These are phyloP conservation scores for Coranthus polyacanthus DNA, from an alignment of 2,797 vertebrate genomes.

Conservation along the genomic window DNA sequence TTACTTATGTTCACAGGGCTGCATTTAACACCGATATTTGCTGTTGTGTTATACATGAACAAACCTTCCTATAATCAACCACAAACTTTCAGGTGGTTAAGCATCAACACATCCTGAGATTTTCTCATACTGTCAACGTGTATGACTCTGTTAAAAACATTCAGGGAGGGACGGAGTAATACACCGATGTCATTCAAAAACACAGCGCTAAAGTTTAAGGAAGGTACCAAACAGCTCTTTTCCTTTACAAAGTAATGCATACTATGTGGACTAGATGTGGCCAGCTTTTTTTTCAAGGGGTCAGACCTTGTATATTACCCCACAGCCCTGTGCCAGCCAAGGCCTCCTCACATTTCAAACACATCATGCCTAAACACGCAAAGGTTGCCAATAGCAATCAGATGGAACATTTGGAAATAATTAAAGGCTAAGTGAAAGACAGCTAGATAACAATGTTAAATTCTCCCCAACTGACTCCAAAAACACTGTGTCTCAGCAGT, in stretches of 20 bases:
- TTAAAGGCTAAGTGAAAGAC: conserved; percentile 69
- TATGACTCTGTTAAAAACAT: conserved; percentile 31
- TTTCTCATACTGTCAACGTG: conserved; percentile 6
- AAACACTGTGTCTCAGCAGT: conserved; percentile 53
- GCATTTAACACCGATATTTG: neutral
- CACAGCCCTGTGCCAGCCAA: conserved; percentile 50
- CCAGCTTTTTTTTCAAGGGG: conserved; percentile 23
- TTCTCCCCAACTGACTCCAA: conserved; percentile 55
- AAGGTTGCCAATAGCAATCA: conserved; percentile 69
- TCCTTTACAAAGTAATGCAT: conserved; percentile 38
- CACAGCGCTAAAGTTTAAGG: conserved; percentile 13
- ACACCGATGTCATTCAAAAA: conserved; percentile 11
- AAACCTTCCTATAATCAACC: conserved; percentile 23
- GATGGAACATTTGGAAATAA: conserved; percentile 82
- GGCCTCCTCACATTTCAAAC: conserved; percentile 65
- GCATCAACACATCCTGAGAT: conserved; percentile 15
- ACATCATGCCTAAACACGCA: conserved; percentile 54
- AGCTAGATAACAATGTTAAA: conserved; percentile 67
- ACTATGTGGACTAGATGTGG: conserved; percentile 13
- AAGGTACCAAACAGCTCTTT: conserved; percentile 44
- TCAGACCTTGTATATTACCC: conserved; percentile 50
- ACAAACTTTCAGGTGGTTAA: conserved; percentile 32
- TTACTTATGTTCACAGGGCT: conserved; percentile 9
- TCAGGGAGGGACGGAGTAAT: conserved; percentile 18
- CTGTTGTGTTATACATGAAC: conserved; percentile 6